Evolutionary conservation across 2,888 invertebrate genomes (phyloP).

Genomic region (Sphaerophoria rueppellii): DNA sequence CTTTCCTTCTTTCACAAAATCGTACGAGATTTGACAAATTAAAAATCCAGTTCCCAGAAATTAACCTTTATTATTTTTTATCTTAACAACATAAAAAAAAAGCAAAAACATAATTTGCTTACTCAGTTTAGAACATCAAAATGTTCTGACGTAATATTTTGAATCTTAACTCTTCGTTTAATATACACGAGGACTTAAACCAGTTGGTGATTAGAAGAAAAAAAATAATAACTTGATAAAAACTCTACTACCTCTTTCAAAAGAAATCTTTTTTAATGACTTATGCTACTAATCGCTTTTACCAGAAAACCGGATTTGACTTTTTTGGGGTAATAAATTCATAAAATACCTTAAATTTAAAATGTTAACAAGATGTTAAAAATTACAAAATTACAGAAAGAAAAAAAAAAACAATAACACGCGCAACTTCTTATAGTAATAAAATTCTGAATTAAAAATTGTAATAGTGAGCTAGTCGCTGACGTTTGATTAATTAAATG

Average conservation of each 20-base stretch:
- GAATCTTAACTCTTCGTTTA: background rate
- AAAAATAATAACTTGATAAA: background rate
- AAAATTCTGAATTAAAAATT: too few relatives aligned
- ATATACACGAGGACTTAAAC: background rate
- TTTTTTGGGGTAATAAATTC: background rate
- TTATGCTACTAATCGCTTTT: background rate
- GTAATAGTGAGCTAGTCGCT: too few relatives aligned
- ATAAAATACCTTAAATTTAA: background rate
- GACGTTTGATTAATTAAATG: too few relatives aligned
- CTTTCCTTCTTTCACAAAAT: too few relatives aligned
- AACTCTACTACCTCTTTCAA: background rate
- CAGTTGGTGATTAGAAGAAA: background rate
- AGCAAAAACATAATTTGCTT: too few relatives aligned
- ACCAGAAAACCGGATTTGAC: background rate
- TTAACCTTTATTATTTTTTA: too few relatives aligned
- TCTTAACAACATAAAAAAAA: too few relatives aligned
- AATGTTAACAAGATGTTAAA: background rate
- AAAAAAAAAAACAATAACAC: too few relatives aligned
- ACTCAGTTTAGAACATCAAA: background rate
- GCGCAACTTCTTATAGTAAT: too few relatives aligned
- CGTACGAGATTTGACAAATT: too few relatives aligned
- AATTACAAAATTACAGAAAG: background rate
- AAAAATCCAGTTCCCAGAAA: too few relatives aligned
- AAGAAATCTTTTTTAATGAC: background rate
- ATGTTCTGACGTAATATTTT: constrained; percentile 1